Evolutionary conservation across 2,888 invertebrate genomes (phyloP).

Genomic region (Rotaria socialis): DNA sequence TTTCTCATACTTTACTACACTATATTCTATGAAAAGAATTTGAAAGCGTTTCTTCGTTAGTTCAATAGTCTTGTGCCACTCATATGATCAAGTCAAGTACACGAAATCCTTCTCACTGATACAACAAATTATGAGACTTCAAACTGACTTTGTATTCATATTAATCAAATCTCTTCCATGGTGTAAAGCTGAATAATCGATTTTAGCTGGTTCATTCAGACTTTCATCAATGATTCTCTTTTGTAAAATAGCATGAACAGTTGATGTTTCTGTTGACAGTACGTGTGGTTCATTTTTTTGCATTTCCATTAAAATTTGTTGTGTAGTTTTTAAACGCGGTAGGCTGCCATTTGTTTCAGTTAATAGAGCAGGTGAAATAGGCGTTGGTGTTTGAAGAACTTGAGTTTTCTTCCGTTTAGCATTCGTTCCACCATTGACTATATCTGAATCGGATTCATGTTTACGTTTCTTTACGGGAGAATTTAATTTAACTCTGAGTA

Average conservation of each 20-base stretch:
- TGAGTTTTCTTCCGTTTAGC: background rate
- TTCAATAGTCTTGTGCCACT: too few relatives aligned
- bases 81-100: too few relatives aligned
- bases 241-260: background rate
- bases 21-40: too few relatives aligned
- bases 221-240: background rate
- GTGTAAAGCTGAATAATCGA: conserved; percentile 4
- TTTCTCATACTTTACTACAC: too few relatives aligned
- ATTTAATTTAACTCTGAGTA: background rate
- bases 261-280: background rate
- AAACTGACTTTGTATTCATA: background rate
- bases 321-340: conserved; percentile 20
- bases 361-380: background rate
- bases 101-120: too few relatives aligned
- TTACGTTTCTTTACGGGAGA: background rate
- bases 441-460: background rate
- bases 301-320: conserved; percentile 11
- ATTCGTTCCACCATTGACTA: background rate
- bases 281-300: background rate
- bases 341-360: background rate
- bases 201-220: background rate
- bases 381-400: background rate
- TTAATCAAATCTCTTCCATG: background rate
- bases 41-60: too few relatives aligned
- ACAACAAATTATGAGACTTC: background rate